Base-by-base conservation (phyloP, 2,888 invertebrate species). In the Tridacna gigas region DNA sequence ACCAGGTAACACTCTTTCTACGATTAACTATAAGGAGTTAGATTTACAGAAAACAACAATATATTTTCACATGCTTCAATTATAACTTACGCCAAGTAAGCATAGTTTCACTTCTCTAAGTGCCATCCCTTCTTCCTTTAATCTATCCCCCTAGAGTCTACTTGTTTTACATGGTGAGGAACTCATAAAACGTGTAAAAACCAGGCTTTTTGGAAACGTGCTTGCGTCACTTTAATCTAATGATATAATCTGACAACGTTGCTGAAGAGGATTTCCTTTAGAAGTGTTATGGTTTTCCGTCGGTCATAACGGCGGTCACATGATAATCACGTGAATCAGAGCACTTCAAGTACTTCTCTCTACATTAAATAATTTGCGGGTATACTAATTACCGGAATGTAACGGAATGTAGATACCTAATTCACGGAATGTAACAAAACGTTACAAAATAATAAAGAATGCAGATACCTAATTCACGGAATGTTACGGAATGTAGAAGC, bases 21-120 rank as follows among this genome's bases (percentile, higher is more conserved):
- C n/a, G n/a, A n/a, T n/a, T n/a, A n/a, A n/a, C n/a, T n/a, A n/a
- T n/a, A n/a, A n/a, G n/a, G n/a, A n/a, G n/a, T n/a, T n/a, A n/a
- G n/a, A n/a, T 37, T 37, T 37, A 37, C 7, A 37, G 37, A 37
- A 37, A 37, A 12, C 28, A 20, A 66, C 66, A 66, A 15, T 26
- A 25, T 15, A 25, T 65, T 65, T 25, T 22, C 25, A 25, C 25
- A 25, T 11, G 13, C 20, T 15, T 13, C 12, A 20, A 11, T 22
- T 5, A 5, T 13, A 9, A 73, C 74, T 74, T 28, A 74, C 74
- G 26, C 77, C 77, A 67, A 77, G 77, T 15, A 77, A 51, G 67
- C 77, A 77, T 18, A 77, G 66, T 65, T 77, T 77, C 12, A 77
- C 77, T 51, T 77, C 77, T 28, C 77, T 45, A 18, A 77, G 22